Conservation (phyloP, 2,888 invertebrate genomes). For the Netelia virgata region DNA sequence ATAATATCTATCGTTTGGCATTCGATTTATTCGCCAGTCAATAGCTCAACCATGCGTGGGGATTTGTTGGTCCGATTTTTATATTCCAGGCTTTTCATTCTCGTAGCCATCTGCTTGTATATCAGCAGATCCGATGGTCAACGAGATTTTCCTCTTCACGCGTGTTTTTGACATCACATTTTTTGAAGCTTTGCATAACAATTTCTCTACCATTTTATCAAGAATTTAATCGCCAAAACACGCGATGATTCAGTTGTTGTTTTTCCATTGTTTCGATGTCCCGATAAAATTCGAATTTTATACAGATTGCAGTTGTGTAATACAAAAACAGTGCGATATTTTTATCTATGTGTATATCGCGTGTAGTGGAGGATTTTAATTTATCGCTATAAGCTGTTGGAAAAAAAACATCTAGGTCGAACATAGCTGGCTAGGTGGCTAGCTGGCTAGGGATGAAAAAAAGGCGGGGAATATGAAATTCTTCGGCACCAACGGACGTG, state of each 20-base stretch:
- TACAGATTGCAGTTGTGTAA: background rate
- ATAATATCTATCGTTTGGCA: constrained; percentile 16
- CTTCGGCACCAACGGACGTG: background rate
- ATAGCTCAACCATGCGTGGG: background rate
- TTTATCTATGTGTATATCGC: no score
- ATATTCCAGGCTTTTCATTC: background rate
- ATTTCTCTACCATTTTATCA: background rate
- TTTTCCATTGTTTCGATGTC: background rate
- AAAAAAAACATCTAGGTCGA: background rate
- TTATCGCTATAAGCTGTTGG: background rate
- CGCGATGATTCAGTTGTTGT: background rate
- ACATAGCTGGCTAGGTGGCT: background rate
- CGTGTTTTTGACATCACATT: background rate
- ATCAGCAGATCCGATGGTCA: background rate
- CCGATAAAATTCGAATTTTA: background rate
- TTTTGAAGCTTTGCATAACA: background rate
- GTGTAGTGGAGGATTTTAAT: background rate
- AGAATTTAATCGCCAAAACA: background rate
- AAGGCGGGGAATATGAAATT: background rate
- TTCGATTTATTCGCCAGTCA: constrained; percentile 29
- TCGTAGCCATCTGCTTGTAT: background rate
- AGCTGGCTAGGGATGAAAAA: background rate
- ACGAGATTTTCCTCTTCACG: background rate
- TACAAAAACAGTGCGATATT: no score
- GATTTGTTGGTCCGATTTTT: background rate